phyloP scores from a whole-genome alignment of 2,797 vertebrate genomes.

The Arnoldichthys spilopterus region DNA sequence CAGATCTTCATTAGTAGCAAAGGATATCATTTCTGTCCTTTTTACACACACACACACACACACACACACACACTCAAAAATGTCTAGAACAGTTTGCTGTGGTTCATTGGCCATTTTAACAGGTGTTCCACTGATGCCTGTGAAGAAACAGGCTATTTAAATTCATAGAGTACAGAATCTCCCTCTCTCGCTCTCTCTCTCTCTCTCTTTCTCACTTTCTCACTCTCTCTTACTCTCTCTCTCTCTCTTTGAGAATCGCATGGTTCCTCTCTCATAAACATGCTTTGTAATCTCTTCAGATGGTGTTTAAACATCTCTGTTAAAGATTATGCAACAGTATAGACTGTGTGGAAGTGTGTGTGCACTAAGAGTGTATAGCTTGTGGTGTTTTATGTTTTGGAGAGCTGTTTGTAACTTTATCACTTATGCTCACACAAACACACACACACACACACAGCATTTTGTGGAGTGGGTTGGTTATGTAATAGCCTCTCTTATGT shows the following conservation, averaged over 20 bases:
- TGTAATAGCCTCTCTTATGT: conserved; percentile 56
- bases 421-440: conserved; percentile 8
- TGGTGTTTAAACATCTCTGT: neutral
- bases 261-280: conserved; percentile 38
- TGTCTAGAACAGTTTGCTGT: conserved; percentile 15
- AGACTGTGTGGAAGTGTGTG: neutral
- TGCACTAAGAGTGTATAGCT: neutral
- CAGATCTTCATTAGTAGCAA: neutral
- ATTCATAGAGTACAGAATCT: conserved; percentile 4
- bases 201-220: conserved; percentile 26
- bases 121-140: neutral
- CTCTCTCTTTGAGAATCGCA: conserved; percentile 10
- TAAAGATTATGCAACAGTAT: neutral
- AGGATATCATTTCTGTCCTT: neutral
- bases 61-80: conserved; percentile 14
- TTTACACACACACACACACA: conserved; percentile 14
- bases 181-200: conserved; percentile 11
- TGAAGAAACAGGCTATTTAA: conserved; percentile 36
- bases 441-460: neutral
- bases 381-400: conserved; percentile 17
- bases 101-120: conserved; percentile 29
- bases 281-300: neutral
- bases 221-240: conserved; percentile 9
- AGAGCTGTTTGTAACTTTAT: neutral
- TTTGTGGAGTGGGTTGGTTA: conserved; percentile 58